Base-by-base conservation (phyloP, 1,140 invertebrate species). In the Aphidius gifuensis region DNA sequence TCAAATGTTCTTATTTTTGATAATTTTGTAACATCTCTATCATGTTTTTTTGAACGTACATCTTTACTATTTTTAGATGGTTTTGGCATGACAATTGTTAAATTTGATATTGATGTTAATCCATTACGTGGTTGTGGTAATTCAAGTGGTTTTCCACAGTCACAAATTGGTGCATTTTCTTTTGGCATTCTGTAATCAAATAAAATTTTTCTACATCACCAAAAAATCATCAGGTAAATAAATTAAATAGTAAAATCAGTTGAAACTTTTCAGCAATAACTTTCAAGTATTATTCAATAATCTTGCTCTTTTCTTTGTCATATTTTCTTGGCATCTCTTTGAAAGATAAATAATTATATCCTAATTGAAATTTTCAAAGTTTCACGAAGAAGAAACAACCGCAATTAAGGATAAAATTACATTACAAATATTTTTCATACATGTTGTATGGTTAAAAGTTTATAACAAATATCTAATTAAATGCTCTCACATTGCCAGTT, bases 101-200 rank as follows among this genome's bases (percentile, higher is more conserved):
- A 66, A 5, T 65, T 61, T 23, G 56, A 45, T 16, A 51, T 38
- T 58, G 43, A 21, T 9, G 47, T 51, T 21, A 68, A 62, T 7
- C 66, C 72, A 55, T 65, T 77, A 16, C 74, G 68, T 0, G 73
- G 68, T 40, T 74, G 66, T 5, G 74, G 69, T 4, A 73, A 23
- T 40, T 74, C 71, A 5, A 75, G 61, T n/a, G 69, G 65, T 9
- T 72, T 64, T 6, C 71, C 70, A 65, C 77, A 80, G 32, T 69
- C 77, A 59, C 78, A 80, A 9, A 74, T 61, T 6, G 71, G 47
- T 38, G 68, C 56, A 64, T 74, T 76, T 32, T 79, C 76, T 53
- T 79, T 80, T 64, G 79, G 74, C 79, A 79, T 80, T 55, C 75
- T 80, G 69, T 5, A 72, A 74, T 58, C n/a, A 47, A 43, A 44